Evolutionary conservation across 1,140 invertebrate genomes (phyloP).

Genomic region (Agraylea sexmaculata): DNA sequence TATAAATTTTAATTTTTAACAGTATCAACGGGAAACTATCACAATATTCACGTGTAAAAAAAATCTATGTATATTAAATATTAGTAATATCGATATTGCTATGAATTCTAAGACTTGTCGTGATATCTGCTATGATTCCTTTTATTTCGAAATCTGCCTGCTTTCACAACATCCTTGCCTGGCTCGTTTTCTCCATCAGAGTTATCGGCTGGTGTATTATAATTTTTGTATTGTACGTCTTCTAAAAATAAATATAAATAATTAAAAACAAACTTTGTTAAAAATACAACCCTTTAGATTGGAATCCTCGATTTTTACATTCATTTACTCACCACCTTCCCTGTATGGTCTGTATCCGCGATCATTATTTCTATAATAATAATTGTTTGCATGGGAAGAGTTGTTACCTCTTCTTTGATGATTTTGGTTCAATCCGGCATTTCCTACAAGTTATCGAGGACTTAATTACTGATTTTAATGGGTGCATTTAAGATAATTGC

Average conservation of each 20-base stretch:
- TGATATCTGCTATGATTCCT: slow-evolving; percentile 14
- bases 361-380: slow-evolving; percentile 19
- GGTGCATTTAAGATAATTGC: too few species aligned
- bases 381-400: slow-evolving; percentile 15
- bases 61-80: too few species aligned
- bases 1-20: too few species aligned
- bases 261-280: too few species aligned
- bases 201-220: slow-evolving; percentile 15
- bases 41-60: too few species aligned
- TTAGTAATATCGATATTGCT: too few species aligned
- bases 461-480: too few species aligned
- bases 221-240: slow-evolving; percentile 16
- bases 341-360: slow-evolving; percentile 10
- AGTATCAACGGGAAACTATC: too few species aligned
- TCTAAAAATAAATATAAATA: too few species aligned
- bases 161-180: slow-evolving; percentile 8
- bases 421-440: slow-evolving; percentile 7
- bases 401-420: slow-evolving; percentile 13
- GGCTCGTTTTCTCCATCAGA: slow-evolving; percentile 15
- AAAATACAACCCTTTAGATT: too few species aligned
- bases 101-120: slow-evolving; percentile 14
- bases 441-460: slow-evolving; percentile 1
- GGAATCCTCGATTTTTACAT: too few species aligned
- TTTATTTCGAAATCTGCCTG: slow-evolving; percentile 14
- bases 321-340: too few species aligned